These are phyloP conservation scores for Papilio helenus DNA, from an alignment of 1,140 invertebrate genomes.

Conservation along the genomic window DNA sequence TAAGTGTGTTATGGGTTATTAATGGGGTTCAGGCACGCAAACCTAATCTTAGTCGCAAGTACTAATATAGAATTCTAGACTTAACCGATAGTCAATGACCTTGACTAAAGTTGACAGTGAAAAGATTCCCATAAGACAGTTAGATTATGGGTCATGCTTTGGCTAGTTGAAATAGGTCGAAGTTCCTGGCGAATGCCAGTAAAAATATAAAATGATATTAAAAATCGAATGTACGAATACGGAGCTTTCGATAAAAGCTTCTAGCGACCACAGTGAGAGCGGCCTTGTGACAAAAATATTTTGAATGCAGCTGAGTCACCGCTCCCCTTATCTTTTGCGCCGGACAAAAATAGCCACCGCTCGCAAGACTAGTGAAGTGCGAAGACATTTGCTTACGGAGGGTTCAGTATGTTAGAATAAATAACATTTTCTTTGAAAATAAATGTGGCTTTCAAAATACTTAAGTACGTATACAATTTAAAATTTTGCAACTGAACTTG, in stretches of 20 bases:
- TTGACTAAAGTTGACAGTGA: neutral
- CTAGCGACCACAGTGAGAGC: conserved; percentile 2
- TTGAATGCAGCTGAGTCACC: conserved; percentile 1
- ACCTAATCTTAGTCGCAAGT: neutral
- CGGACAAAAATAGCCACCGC: conserved; percentile 8
- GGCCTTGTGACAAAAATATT: conserved; percentile 34
- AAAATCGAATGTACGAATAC: neutral
- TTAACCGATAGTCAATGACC: neutral
- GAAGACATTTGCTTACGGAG: neutral
- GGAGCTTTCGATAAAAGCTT: conserved; percentile 24
- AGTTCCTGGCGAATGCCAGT: no score
- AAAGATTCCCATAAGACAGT: neutral
- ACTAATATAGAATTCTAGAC: neutral
- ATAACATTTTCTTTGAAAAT: neutral
- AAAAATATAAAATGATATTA: conserved; percentile 12
- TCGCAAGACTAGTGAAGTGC: conserved; percentile 20
- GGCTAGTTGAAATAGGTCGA: no score
- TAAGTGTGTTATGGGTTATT: neutral
- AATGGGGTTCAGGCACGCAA: neutral
- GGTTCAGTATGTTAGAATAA: conserved; percentile 11
- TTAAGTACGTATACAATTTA: neutral
- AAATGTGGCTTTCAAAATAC: no score
- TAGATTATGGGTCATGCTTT: no score
- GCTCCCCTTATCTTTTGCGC: conserved; percentile 32
- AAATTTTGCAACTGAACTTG: neutral